These are phyloP conservation scores for Paradisaea rubra DNA, from an alignment of 2,113 vertebrate genomes.

Conservation along the genomic window DNA sequence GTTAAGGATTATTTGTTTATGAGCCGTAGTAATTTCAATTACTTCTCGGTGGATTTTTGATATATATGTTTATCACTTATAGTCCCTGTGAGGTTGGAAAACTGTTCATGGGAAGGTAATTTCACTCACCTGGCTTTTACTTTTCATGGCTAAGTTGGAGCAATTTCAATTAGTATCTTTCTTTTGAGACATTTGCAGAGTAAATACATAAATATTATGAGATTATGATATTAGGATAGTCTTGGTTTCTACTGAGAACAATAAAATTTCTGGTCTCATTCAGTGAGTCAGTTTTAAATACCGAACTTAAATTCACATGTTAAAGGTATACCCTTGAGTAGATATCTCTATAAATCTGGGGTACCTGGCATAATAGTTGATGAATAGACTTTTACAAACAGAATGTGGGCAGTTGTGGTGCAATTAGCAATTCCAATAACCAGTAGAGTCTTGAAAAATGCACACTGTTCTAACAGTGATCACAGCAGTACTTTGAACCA, in stretches of 20 bases:
- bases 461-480: background rate
- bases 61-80: accelerated
- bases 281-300: background rate
- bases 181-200: background rate
- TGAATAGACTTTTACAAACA: background rate
- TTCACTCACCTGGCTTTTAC: background rate
- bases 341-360: background rate
- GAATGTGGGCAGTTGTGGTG: background rate
- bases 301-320: background rate
- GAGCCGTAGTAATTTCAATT: background rate
- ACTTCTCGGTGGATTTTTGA: background rate
- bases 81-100: background rate
- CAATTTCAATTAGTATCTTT: background rate
- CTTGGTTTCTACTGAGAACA: background rate
- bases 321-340: background rate
- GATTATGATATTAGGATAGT: background rate
- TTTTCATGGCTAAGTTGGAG: background rate
- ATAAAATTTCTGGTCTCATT: background rate
- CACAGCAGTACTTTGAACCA: background rate
- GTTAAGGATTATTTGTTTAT: background rate
- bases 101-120: background rate
- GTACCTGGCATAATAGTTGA: background rate
- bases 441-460: background rate
- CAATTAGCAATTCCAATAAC: background rate
- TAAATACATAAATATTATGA: background rate